Base-by-base conservation (phyloP, 2,888 invertebrate species). In the Dasysyrphus albostriatus region DNA sequence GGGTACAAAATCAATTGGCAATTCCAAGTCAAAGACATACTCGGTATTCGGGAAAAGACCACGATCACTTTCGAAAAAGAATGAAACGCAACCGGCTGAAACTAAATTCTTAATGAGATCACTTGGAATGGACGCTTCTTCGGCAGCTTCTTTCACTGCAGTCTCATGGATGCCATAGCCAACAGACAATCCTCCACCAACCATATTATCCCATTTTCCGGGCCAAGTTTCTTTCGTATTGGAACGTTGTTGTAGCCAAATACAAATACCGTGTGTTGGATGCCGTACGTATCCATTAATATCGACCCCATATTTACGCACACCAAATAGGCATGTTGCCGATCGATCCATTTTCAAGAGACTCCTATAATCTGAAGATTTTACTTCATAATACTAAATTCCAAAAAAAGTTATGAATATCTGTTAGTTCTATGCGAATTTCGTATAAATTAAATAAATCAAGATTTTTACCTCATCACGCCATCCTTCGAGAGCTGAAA, bases 161-260 rank as follows among this genome's bases (percentile, higher is more conserved):
- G 98, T 98, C 93, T 98, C 97, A 89, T 96, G 93, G 83, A 98
- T 96, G 59, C 97, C 96, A 93, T 96, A 96, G 16, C 98, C 98
- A 56, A 97, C 97, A 34, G 97, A 96, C 69, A 98, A 92, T 5
- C 98, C 98, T 72, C 98, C 98, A 88, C 98, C 97, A 49, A 98
- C 98, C 96, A 98, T 98, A 91, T 98, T 98, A 92, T 98, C 98
- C 96, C 98, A 97, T 93, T 97, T 97, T 51, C 95, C 97, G 83
- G 98, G 98, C 97, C 98, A 98, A 51, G 98, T 98, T 93, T 97
- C 97, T 93, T 98, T 98, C 70, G 96, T 97, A 87, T 96, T 95
- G 88, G 98, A 97, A 90, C 98, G 94, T 91, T 97, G 96, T 92
- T 98, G 98, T 90, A 98, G 94, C 98, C 98, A 98, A 90, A 92